Evolutionary conservation across 2,797 vertebrate genomes (phyloP).

Genomic region (Saxicola maurus): DNA sequence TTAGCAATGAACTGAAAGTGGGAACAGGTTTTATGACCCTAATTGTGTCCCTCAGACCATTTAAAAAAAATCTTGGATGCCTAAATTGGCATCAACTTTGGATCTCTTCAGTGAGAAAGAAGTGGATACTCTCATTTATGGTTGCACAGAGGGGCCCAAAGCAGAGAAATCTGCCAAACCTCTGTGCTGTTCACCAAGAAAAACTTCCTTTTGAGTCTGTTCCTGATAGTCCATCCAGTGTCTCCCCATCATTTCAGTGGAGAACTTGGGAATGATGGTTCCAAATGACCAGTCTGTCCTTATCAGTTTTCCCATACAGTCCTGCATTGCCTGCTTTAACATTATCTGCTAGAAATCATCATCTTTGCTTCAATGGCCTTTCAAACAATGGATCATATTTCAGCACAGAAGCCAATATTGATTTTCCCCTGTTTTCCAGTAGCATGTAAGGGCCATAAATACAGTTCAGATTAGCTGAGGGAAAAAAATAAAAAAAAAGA

Average conservation of each 20-base stretch:
- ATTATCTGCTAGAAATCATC: background rate
- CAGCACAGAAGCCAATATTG: background rate
- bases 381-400: background rate
- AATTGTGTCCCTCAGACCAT: background rate
- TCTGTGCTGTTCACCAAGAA: background rate
- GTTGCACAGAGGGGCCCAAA: background rate
- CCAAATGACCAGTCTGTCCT: background rate
- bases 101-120: background rate
- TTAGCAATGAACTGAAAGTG: background rate
- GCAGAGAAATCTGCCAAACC: background rate
- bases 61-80: background rate
- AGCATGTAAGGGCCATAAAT: background rate
- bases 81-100: background rate
- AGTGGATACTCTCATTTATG: background rate
- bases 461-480: background rate
- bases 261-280: background rate
- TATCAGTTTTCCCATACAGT: background rate
- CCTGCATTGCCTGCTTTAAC: background rate
- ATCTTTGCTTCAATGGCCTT: background rate
- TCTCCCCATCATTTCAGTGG: background rate
- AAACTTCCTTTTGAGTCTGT: background rate
- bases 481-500: too few species aligned
- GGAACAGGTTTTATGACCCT: background rate
- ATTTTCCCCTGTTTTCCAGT: background rate
- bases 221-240: background rate